Evolutionary conservation across 2,888 invertebrate genomes (phyloP).

Genomic region (Encarsia formosa): DNA sequence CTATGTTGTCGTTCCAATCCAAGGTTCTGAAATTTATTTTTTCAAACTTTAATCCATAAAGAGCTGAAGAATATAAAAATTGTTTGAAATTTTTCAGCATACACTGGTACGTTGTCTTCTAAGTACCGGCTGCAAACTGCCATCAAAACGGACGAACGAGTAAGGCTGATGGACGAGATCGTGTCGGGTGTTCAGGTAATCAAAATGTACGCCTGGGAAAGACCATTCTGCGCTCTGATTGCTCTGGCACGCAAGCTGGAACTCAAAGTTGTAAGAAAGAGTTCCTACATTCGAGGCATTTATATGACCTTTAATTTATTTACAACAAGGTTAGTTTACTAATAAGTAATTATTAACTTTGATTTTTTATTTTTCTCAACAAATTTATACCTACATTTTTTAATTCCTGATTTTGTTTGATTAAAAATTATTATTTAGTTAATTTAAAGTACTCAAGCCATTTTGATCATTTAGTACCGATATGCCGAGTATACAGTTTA

Average conservation of each 20-base stretch:
- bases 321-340: conserved; percentile 73
- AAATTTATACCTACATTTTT: too few species aligned
- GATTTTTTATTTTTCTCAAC: too few species aligned
- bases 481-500: too few species aligned
- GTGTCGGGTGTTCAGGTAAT: conserved; percentile 70
- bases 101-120: conserved; percentile 48
- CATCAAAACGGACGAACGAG: conserved; percentile 66
- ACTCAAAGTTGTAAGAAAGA: conserved; percentile 58
- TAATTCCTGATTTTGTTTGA: too few species aligned
- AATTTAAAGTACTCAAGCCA: too few species aligned
- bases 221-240: conserved; percentile 64
- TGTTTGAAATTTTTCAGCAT: conserved; percentile 36
- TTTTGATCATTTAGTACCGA: too few species aligned
- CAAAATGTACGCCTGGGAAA: conserved; percentile 78
- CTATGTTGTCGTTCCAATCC: conserved; percentile 80
- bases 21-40: conserved; percentile 59
- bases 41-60: not conserved
- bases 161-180: conserved; percentile 75
- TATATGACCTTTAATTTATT: conserved; percentile 76
- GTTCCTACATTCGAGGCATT: conserved; percentile 63
- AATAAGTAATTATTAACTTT: too few species aligned
- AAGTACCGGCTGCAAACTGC: conserved; percentile 57
- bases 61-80: not conserved
- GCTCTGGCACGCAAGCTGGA: conserved; percentile 57
- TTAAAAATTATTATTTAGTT: too few species aligned